Percentiles rank a stretch among this genome's conserved stretches.
These are phyloP conservation scores for Mustelus asterias DNA, from an alignment of 2,113 vertebrate species.

Conservation along the genomic window DNA sequence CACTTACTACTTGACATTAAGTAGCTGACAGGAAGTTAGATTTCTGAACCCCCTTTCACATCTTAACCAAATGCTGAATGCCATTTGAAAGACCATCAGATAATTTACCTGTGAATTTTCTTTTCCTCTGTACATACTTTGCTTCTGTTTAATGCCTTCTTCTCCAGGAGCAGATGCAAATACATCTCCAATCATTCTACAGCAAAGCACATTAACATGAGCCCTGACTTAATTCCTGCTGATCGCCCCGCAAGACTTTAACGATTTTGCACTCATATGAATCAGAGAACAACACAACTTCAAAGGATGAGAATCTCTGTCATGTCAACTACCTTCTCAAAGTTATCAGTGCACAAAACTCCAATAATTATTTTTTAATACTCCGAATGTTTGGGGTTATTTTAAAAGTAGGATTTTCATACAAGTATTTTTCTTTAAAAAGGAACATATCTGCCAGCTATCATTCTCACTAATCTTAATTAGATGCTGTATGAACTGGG, in stretches of 20 bases:
- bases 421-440: neutral
- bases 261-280: neutral
- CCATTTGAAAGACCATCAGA: neutral
- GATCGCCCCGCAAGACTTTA: neutral
- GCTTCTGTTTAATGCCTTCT: neutral
- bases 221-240: neutral
- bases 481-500: neutral
- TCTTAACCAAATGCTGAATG: neutral
- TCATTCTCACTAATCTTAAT: neutral
- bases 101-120: neutral
- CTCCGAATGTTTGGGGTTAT: neutral
- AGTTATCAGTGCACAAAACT: neutral
- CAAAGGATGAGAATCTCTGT: neutral
- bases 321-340: neutral
- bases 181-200: neutral
- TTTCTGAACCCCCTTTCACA: neutral
- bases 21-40: neutral
- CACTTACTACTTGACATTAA: neutral
- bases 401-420: neutral
- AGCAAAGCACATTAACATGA: neutral
- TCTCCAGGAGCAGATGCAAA: neutral
- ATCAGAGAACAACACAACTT: neutral
- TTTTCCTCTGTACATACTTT: neutral
- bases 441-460: neutral
- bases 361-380: neutral